These are phyloP conservation scores for Clanis bilineata DNA, from an alignment of 2,888 invertebrate genomes.

Conservation along the genomic window DNA sequence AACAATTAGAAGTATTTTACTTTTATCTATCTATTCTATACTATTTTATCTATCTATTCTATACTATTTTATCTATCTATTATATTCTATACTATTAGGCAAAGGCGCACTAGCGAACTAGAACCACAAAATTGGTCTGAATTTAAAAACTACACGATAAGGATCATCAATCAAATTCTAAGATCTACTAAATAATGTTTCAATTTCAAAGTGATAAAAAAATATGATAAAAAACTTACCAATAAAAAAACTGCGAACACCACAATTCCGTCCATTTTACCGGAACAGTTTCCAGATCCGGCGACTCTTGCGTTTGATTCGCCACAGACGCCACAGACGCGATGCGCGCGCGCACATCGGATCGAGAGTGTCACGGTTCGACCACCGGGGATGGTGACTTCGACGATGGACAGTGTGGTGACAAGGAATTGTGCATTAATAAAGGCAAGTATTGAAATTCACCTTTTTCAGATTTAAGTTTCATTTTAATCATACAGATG, in stretches of 20 bases:
- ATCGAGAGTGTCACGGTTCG: slow-evolving; percentile 23
- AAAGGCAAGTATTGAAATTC: too few species aligned
- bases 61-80: too few species aligned
- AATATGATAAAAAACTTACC: slow-evolving; percentile 30
- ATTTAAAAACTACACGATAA: too few species aligned
- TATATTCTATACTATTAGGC: too few species aligned
- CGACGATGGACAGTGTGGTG: not conserved
- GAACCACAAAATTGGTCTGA: too few species aligned
- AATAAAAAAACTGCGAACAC: slow-evolving; percentile 25
- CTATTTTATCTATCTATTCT: too few species aligned
- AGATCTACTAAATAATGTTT: not conserved
- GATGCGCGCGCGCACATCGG: slow-evolving; percentile 63
- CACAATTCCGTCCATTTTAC: slow-evolving; percentile 32
- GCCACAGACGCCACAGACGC: slow-evolving; percentile 54
- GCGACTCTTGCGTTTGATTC: slow-evolving; percentile 46
- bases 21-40: too few species aligned
- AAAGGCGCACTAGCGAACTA: too few species aligned
- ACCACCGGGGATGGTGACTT: not conserved
- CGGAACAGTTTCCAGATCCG: slow-evolving; percentile 41
- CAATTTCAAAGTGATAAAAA: not conserved
- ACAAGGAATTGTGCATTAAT: not conserved
- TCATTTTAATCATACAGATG: too few species aligned
- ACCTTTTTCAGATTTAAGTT: too few species aligned
- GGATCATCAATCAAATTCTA: too few species aligned
- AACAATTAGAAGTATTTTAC: too few species aligned